phyloP scores from a whole-genome alignment of 2,797 vertebrate species.

The Eospalax fontanierii region DNA sequence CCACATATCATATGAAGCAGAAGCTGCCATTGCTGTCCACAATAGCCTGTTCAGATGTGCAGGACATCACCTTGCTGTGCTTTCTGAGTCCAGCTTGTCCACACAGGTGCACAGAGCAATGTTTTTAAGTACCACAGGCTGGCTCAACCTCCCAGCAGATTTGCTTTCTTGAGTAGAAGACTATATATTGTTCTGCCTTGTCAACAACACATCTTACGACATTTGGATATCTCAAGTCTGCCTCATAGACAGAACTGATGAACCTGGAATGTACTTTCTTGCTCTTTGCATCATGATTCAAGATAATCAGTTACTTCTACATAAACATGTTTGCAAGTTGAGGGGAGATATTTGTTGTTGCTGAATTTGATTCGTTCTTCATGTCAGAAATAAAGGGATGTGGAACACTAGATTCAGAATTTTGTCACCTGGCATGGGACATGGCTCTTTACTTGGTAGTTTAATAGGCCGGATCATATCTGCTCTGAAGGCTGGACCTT shows the following conservation, averaged over 20 bases:
- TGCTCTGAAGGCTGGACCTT: not conserved
- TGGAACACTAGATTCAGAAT: not conserved
- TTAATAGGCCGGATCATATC: not conserved
- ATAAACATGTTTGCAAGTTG: not conserved
- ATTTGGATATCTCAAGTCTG: constrained; percentile 52
- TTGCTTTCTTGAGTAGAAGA: constrained; percentile 19
- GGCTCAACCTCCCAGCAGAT: not conserved
- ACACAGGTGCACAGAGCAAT: not conserved
- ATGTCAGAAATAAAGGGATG: not conserved
- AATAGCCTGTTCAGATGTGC: not conserved
- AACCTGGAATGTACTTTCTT: constrained; percentile 41
- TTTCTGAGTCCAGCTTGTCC: not conserved
- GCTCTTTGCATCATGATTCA: not conserved
- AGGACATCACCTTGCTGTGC: not conserved
- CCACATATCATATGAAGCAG: not conserved
- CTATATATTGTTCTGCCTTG: constrained; percentile 38
- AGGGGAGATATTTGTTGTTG: not conserved
- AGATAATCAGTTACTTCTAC: constrained; percentile 33
- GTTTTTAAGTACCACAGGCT: not conserved
- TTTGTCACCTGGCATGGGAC: not conserved
- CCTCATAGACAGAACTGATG: constrained; percentile 37
- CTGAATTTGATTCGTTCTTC: constrained; percentile 40
- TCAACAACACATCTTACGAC: not conserved
- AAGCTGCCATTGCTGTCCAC: not conserved
- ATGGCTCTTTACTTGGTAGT: not conserved